Evolutionary conservation across 2,797 vertebrate genomes (phyloP).

Genomic region (Rhinichthys osculus): DNA sequence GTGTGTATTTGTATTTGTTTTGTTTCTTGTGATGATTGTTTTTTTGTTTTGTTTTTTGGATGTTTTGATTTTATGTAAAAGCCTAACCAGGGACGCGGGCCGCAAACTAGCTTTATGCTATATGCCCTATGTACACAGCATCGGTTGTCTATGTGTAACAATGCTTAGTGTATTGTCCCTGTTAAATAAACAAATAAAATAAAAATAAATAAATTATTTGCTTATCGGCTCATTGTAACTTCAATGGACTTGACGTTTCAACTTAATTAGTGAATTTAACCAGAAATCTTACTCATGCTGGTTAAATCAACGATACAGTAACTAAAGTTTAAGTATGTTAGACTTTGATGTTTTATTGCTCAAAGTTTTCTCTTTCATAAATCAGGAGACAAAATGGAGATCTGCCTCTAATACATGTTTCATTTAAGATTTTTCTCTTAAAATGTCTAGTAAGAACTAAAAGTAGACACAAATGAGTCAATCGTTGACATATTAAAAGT

Average conservation of each 20-base stretch:
- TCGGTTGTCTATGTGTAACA: too few species aligned
- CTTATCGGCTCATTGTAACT: not conserved
- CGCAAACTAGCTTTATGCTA: too few species aligned
- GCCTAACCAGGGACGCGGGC: too few species aligned
- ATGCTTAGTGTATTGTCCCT: too few species aligned
- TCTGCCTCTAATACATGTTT: not conserved
- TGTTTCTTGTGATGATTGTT: too few species aligned
- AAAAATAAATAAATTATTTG: too few species aligned
- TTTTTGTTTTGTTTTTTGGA: too few species aligned
- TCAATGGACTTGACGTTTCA: not conserved
- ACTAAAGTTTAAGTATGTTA: not conserved
- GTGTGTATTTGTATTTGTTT: too few species aligned
- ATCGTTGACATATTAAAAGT: not conserved
- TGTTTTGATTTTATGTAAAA: too few species aligned
- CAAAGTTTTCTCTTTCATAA: not conserved
- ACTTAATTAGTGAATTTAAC: not conserved
- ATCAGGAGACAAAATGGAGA: not conserved
- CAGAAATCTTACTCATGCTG: constrained; percentile 3
- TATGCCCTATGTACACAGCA: too few species aligned
- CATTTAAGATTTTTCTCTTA: not conserved
- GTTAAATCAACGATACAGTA: not conserved
- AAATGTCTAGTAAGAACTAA: not conserved
- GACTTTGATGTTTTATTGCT: not conserved
- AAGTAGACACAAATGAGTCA: not conserved
- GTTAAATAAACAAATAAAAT: too few species aligned